Evolutionary conservation across 30 jellyfish, hydroid and myxozoan species (phyloP).

Genomic region (Aurelia aurita complex sp. Pacific): DNA sequence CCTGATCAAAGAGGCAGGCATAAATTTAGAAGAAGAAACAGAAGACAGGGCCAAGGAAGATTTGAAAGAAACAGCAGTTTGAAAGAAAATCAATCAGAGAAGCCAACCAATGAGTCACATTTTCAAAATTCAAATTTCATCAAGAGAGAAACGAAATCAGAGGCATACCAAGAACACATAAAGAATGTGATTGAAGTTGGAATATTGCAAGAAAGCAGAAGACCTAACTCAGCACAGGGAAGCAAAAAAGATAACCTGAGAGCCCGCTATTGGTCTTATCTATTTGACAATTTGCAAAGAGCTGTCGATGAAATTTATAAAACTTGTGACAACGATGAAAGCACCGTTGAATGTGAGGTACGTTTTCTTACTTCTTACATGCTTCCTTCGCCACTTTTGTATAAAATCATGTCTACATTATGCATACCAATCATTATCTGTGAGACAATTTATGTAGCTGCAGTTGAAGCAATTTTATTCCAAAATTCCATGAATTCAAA

Average conservation of each 20-base stretch:
- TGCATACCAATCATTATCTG: too few relatives aligned
- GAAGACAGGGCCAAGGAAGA: constrained; percentile 17
- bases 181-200: constrained; percentile 65
- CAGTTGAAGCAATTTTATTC: too few relatives aligned
- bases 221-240: constrained; percentile 84
- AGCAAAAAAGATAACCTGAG: constrained; percentile 64
- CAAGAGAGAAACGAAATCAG: constrained; percentile 78
- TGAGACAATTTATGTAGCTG: too few relatives aligned
- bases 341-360: constrained; percentile 94
- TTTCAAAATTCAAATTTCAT: neutral
- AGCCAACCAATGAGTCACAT: neutral
- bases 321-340: constrained; percentile 96
- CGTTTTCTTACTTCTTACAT: neutral
- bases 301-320: constrained; percentile 92
- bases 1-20: constrained; percentile 30
- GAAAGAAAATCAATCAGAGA: neutral
- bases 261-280: constrained; percentile 96
- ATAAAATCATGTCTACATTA: too few relatives aligned
- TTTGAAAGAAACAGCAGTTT: neutral
- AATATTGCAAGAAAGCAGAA: constrained; percentile 21
- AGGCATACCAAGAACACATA: constrained; percentile 55
- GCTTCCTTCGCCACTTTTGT: neutral
- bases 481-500: too few relatives aligned
- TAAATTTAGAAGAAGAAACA: constrained; percentile 41
- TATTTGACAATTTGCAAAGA: constrained; percentile 91